These are phyloP conservation scores for Lordiphosa collinella DNA, from an alignment of 1,140 invertebrate genomes.

Conservation along the genomic window DNA sequence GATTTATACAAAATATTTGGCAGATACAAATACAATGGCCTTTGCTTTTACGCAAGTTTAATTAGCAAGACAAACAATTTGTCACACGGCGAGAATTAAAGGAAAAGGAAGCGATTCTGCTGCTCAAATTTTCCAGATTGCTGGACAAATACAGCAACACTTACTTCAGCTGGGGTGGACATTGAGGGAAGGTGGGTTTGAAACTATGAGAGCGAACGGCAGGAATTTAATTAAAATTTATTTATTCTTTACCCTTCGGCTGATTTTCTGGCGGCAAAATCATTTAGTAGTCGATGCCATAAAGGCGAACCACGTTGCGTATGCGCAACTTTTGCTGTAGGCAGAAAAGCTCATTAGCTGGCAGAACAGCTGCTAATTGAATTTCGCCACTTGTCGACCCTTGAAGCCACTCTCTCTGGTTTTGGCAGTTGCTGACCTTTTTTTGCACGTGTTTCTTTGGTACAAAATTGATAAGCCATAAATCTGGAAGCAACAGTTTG, in stretches of 20 bases:
- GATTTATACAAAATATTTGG: conserved; percentile 71
- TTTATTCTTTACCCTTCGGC: neutral
- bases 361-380: conserved; percentile 52
- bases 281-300: conserved; percentile 29
- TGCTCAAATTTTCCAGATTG: conserved; percentile 14
- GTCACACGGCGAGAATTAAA: conserved; percentile 4
- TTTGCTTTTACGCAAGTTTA: conserved; percentile 60
- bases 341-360: conserved; percentile 37
- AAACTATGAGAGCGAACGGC: conserved; percentile 13
- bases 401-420: conserved; percentile 2
- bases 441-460: conserved; percentile 28
- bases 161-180: neutral
- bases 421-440: conserved; percentile 24
- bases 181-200: neutral
- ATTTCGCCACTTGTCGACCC: conserved; percentile 28
- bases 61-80: conserved; percentile 67
- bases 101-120: conserved; percentile 5
- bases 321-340: conserved; percentile 53
- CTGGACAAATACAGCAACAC: conserved; percentile 15
- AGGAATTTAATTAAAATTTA: conserved; percentile 68
- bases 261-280: conserved; percentile 16
- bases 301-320: conserved; percentile 32
- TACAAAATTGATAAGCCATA: conserved; percentile 64
- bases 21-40: conserved; percentile 51
- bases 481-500: conserved; percentile 61